Evolutionary conservation across 2,888 invertebrate species (phyloP).

Genomic region (Lasioglossum figueresi): DNA sequence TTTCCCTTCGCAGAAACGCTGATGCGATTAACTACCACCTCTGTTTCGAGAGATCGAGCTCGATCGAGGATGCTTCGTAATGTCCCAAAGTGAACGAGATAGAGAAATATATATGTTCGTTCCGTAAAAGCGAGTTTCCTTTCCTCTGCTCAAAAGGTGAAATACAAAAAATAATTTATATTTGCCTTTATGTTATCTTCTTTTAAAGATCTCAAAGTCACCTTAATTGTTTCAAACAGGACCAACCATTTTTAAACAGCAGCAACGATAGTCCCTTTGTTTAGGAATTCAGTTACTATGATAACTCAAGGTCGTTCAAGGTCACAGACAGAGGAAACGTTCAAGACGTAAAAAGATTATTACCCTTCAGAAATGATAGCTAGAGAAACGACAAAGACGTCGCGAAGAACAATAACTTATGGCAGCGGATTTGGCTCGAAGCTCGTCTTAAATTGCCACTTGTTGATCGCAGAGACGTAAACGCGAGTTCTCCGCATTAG

Average conservation of each 20-base stretch:
- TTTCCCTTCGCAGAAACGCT: constrained; percentile 25
- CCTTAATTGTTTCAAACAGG: too few relatives aligned
- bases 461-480: not conserved
- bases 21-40: constrained; percentile 32
- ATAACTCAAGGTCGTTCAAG: too few relatives aligned
- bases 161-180: not conserved
- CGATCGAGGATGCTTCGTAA: not conserved
- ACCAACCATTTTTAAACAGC: too few relatives aligned
- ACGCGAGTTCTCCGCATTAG: not conserved
- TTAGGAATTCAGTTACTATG: too few relatives aligned
- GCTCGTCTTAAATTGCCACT: not conserved
- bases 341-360: too few relatives aligned
- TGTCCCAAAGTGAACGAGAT: not conserved
- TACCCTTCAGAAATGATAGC: not conserved
- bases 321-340: too few relatives aligned
- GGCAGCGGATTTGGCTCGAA: too few relatives aligned
- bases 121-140: not conserved
- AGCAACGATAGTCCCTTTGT: too few relatives aligned
- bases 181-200: too few relatives aligned
- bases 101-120: not conserved
- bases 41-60: not conserved
- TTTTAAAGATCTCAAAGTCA: too few relatives aligned
- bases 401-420: not conserved
- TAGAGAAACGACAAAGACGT: not conserved
- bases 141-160: not conserved